A percentile compares a stretch with the other conserved stretches of the same genome.
Evolutionary conservation across 1,140 invertebrate species (phyloP).

Genomic region (Hydropsyche tenuis): DNA sequence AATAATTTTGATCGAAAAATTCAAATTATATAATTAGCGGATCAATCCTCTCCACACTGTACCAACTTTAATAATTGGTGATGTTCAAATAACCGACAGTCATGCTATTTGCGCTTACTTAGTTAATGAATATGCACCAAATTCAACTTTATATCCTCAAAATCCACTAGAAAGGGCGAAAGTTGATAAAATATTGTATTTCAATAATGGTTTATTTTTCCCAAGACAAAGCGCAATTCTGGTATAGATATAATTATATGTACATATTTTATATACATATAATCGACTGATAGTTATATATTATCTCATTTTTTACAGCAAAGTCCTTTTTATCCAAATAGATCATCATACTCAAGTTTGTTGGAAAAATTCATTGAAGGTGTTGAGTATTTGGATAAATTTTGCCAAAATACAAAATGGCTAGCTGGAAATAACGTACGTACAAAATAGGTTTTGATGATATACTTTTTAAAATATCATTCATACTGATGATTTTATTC

Average conservation of each 20-base stretch:
- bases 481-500: too few species aligned
- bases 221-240: constrained; percentile 32
- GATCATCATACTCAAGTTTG: neutral
- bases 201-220: constrained; percentile 39
- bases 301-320: too few species aligned
- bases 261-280: neutral
- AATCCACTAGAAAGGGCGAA: constrained; percentile 28
- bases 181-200: constrained; percentile 43
- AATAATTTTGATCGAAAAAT: too few species aligned
- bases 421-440: constrained; percentile 41
- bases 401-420: constrained; percentile 35
- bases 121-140: constrained; percentile 24
- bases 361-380: constrained; percentile 9
- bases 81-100: constrained; percentile 38
- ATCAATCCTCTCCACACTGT: constrained; percentile 41
- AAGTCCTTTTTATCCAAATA: neutral
- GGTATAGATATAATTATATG: constrained; percentile 33
- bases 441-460: too few species aligned
- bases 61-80: constrained; percentile 33
- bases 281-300: too few species aligned
- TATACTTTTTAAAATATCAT: too few species aligned
- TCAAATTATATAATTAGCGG: constrained; percentile 26
- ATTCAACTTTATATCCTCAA: constrained; percentile 33
- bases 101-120: constrained; percentile 45
- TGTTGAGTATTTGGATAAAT: constrained; percentile 36